Evolutionary conservation across 2,797 vertebrate species (phyloP).

Genomic region (Gymnoscopelus microlampas): DNA sequence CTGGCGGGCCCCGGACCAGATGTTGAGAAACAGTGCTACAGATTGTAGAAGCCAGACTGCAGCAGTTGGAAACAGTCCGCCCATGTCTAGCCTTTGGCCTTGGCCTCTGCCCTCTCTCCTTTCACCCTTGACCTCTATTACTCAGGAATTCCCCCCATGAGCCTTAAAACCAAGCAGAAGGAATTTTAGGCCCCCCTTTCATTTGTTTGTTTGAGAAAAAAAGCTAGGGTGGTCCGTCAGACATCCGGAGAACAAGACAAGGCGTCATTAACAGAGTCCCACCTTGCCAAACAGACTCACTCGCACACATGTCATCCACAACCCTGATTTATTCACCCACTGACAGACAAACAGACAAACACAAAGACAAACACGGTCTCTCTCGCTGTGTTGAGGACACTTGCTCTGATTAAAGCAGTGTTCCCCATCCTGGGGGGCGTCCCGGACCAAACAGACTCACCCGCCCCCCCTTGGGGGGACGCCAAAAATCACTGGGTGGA

Average conservation of each 20-base stretch:
- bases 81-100: constrained; percentile 63
- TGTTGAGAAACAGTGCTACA: neutral
- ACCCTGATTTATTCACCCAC: neutral
- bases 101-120: constrained; percentile 65
- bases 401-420: no score
- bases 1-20: no score
- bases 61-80: constrained; percentile 50
- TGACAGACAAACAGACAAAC: constrained; percentile 1
- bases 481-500: no score
- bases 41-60: constrained; percentile 44
- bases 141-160: constrained; percentile 86
- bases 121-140: constrained; percentile 88
- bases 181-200: constrained; percentile 84
- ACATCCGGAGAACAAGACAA: constrained; percentile 71
- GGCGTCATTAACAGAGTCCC: constrained; percentile 68
- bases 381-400: no score
- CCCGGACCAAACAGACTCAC: no score
- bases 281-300: constrained; percentile 45
- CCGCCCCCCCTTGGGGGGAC: no score
- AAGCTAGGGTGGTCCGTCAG: constrained; percentile 85
- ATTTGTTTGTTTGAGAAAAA: constrained; percentile 85
- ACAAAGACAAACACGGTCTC: constrained; percentile 12
- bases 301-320: constrained; percentile 14
- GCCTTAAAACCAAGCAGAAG: constrained; percentile 81
- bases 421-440: no score